Percentiles rank a stretch among this genome's conserved stretches.
phyloP scores from a whole-genome alignment of 2,797 vertebrate species.

The Enteromius radiatus region DNA sequence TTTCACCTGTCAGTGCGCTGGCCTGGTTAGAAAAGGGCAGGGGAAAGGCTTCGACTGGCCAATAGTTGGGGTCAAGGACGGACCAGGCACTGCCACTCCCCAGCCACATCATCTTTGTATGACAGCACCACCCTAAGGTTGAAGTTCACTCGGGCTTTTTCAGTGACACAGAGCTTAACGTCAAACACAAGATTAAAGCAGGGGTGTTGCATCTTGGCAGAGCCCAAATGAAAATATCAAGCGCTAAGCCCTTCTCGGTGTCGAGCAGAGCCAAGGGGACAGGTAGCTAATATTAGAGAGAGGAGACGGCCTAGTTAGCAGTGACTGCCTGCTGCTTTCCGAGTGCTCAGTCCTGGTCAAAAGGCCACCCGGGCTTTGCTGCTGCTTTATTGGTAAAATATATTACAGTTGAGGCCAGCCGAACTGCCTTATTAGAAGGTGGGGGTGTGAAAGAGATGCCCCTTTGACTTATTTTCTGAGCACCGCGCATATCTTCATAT shows the following conservation, averaged over 20 bases:
- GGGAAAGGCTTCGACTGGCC: conserved; percentile 79
- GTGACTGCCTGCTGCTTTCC: conserved; percentile 74
- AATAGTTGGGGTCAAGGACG: conserved; percentile 81
- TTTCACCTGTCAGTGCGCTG: conserved; percentile 70
- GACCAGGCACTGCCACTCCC: conserved; percentile 71
- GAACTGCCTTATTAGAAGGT: conserved; percentile 78
- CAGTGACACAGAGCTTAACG: conserved; percentile 87
- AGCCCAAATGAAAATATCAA: conserved; percentile 92
- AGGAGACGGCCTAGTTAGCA: conserved; percentile 79
- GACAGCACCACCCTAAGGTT: conserved; percentile 83
- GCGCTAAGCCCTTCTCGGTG: conserved; percentile 80
- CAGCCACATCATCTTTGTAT: conserved; percentile 79
- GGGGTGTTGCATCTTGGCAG: conserved; percentile 84
- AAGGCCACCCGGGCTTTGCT: conserved; percentile 73
- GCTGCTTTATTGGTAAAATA: conserved; percentile 80
- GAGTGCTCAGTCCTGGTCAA: conserved; percentile 74
- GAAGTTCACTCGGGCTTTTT: conserved; percentile 87
- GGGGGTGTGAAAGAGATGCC: conserved; percentile 75
- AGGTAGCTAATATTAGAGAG: conserved; percentile 87
- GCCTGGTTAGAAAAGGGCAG: conserved; percentile 75
- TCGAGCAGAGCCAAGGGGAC: conserved; percentile 77
- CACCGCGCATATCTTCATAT: conserved; percentile 76
- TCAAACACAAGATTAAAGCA: conserved; percentile 91
- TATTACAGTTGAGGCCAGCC: conserved; percentile 83
- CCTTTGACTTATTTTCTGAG: conserved; percentile 69